These are phyloP conservation scores for Lycopodina hypogea DNA, from an alignment of 37 sponge, comb jelly and placozoan species.

Conservation along the genomic window DNA sequence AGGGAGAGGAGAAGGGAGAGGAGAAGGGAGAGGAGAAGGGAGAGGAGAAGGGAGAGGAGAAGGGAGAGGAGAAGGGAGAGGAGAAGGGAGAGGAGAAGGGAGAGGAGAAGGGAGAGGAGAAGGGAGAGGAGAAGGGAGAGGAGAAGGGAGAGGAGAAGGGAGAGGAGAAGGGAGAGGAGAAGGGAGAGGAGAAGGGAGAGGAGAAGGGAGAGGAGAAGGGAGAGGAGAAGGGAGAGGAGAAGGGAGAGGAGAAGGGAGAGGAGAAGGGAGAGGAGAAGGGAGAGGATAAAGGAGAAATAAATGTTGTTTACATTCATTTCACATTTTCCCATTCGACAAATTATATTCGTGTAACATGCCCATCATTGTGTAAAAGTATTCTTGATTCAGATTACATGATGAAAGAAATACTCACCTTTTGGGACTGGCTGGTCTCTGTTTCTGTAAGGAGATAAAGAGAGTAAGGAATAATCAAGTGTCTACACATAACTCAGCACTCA, in stretches of 20 bases:
- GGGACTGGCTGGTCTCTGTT: conserved; percentile 9
- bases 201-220: not conserved
- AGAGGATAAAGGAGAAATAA: not conserved
- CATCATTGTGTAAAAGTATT: too few relatives aligned
- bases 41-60: not conserved
- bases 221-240: not conserved
- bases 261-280: conserved; percentile 4
- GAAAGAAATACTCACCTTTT: not conserved
- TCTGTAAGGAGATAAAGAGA: conserved; percentile 1
- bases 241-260: not conserved
- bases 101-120: not conserved
- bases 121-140: not conserved
- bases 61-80: not conserved
- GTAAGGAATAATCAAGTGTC: not conserved
- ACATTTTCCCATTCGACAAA: too few relatives aligned
- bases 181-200: not conserved
- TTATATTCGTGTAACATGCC: too few relatives aligned
- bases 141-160: not conserved
- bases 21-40: not conserved
- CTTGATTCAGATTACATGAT: not conserved
- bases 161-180: not conserved
- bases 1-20: not conserved
- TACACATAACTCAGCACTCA: too few relatives aligned
- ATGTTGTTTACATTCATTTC: too few relatives aligned
- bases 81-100: not conserved